Base-by-base conservation (phyloP, 1,140 invertebrate species). In the Sesamia nonagrioides region DNA sequence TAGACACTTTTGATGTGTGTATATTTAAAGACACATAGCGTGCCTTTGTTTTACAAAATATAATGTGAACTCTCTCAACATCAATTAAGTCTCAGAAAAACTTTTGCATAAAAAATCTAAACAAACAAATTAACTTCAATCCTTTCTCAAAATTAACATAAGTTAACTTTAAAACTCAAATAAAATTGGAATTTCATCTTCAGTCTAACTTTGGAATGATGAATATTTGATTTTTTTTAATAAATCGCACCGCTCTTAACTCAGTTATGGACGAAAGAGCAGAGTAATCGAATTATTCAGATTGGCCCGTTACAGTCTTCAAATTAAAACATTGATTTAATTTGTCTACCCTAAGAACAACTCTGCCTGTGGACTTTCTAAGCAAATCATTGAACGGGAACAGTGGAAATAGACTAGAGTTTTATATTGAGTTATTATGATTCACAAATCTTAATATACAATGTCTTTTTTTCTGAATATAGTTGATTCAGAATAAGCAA, bases 161-260 rank as follows among this genome's bases (percentile, higher is more conserved):
- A 69, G 48, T 71, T 37, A 48, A 75, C 54, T 63, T 35, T 35
- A 75, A 33, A 75, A 75, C 58, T 75, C 73, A 48, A 61, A 52
- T 75, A 50, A 69, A 60, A 75, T 74, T 74, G 54, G 21, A 60
- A 74, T 74, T 50, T 42, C 58, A 75, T 63, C 56, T 73, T 17
- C 56, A 45, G 7, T 63, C 33, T 15, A 75, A 75, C 58, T 75
- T 63, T 17, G n/a, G 27, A 63, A 61, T 56, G 58, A 86, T 86
- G 84, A 86, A 86, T 86, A 86, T 82, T 86, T 82, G 79, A 86
- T 86, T 82, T 86, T 84, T 78, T 85, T 83, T 77, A 83, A 82
- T 75, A 75, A 69, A 74, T 56, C 79, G 60, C n/a, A 56, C 37
- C 77, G 61, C 35, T 76, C n/a, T 68, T 77, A 79, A 80, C 71